Conservation (phyloP, 1,140 invertebrate species). For the Orussus abietinus region DNA sequence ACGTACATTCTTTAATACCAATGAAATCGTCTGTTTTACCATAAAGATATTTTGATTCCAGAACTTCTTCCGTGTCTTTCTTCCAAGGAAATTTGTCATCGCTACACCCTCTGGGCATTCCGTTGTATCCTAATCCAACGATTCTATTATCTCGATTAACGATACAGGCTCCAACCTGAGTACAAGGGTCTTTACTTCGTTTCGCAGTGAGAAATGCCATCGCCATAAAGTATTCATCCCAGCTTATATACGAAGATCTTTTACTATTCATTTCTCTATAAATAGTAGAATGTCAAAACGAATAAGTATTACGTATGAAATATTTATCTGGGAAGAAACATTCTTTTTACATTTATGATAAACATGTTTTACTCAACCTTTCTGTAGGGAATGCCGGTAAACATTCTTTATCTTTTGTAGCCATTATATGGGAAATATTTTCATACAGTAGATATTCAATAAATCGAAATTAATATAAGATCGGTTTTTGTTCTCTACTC, state of each 20-base stretch:
- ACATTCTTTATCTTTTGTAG: no score
- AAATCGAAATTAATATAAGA: no score
- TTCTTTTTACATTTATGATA: no score
- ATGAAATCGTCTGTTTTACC: slow-evolving; percentile 57
- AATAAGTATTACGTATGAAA: no score
- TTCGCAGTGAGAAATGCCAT: slow-evolving; percentile 76
- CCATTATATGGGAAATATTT: no score
- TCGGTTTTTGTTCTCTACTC: no score
- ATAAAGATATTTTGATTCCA: slow-evolving; percentile 81
- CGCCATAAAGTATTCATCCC: slow-evolving; percentile 91
- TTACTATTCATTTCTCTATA: slow-evolving; percentile 46
- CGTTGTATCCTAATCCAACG: slow-evolving; percentile 94
- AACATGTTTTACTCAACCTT: no score
- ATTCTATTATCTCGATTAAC: slow-evolving; percentile 87
- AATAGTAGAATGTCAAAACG: no score
- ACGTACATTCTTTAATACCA: slow-evolving; percentile 8
- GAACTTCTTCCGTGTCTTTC: slow-evolving; percentile 55
- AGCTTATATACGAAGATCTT: slow-evolving; percentile 59
- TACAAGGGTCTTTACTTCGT: slow-evolving; percentile 89
- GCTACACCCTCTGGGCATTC: slow-evolving; percentile 83
- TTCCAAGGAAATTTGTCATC: slow-evolving; percentile 90
- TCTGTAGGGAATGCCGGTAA: no score
- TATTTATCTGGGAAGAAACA: no score
- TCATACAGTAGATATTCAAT: no score
- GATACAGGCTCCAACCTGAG: slow-evolving; percentile 91